Evolutionary conservation across 1,140 invertebrate species (phyloP), one percentile per base, ranked within the genome.

Genomic region (Hestina assimilis): DNA sequence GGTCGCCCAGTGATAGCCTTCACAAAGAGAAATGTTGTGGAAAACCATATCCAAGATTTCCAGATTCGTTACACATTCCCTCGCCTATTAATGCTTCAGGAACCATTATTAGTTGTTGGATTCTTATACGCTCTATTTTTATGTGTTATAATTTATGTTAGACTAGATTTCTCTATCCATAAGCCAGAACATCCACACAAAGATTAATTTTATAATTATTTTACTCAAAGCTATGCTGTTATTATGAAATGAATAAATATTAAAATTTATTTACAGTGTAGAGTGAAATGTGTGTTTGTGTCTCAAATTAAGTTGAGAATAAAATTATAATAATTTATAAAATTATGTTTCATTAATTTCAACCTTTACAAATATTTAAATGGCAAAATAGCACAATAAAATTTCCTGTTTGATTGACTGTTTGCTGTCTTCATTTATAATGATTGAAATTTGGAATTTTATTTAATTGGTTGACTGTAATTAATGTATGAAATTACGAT

Each of bases 1-100:
- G 98, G 98, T 1, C 92, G 98, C 41, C 95, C 96, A 1, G 96
- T 99, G 0, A 91, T 99, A 41, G 92, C 94, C 7, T 90, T 99
- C 9, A 91, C 90, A 9, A 98, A 98, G 75, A 92, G 87, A 1
- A 98, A 99, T 89, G 83, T 99, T 21, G 96, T 99, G 0, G 97
- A 99, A 68, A 96, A 96, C 76, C 98, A 99, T 72, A 99, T 99
- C 79, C 96, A 98, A 87, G 95, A 97, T 80, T 93, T 95, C 57
- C 92, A 95, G 87, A 84, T 99, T 9, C 93, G 93, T 46, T 99
- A 99, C 76, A 94, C 92, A 28, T 99, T 98, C 91, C 93, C 96
- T n/a, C 92, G 94, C 63, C 71, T 93, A 8, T 79, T 94, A 0
- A 93, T 99, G 92, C 89, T 99, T 9, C 95, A 97, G 79, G 98